phyloP scores from a whole-genome alignment of 2,888 invertebrate genomes.

The Chrysolina americana region DNA sequence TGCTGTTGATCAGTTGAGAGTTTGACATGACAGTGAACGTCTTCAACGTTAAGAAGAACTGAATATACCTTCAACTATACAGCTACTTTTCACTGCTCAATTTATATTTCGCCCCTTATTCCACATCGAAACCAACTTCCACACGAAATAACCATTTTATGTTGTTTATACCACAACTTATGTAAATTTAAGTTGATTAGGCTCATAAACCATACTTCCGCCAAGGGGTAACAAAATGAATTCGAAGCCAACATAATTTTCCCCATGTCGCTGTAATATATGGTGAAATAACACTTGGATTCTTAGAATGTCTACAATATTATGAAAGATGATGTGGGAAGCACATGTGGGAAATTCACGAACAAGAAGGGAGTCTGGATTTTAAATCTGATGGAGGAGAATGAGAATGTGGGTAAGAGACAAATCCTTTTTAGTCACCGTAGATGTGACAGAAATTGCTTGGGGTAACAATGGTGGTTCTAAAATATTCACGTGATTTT shows the following conservation, averaged over 20 bases:
- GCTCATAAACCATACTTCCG: conserved; percentile 34
- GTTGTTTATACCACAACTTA: conserved; percentile 13
- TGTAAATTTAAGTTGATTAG: conserved; percentile 37
- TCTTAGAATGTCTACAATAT: conserved; percentile 36
- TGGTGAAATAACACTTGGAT: conserved; percentile 33
- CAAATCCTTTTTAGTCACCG: conserved; percentile 16
- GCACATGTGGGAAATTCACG: conserved; percentile 39
- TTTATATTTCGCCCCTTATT: neutral
- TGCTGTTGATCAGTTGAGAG: no score
- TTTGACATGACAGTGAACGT: no score
- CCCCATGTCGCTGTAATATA: conserved; percentile 30
- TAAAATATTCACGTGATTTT: neutral
- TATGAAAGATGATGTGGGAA: conserved; percentile 36
- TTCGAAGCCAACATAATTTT: conserved; percentile 31
- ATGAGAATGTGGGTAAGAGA: conserved; percentile 22
- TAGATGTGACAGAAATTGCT: conserved; percentile 2
- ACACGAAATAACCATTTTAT: conserved; percentile 10
- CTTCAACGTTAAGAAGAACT: no score
- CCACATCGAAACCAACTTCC: neutral
- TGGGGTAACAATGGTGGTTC: neutral
- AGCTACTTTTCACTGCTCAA: neutral
- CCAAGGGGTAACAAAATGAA: conserved; percentile 29
- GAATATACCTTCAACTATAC: no score
- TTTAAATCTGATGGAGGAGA: conserved; percentile 29
- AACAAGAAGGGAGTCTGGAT: conserved; percentile 21